Conservation (phyloP, 1,140 invertebrate genomes). For the Eriocheir sinensis region DNA sequence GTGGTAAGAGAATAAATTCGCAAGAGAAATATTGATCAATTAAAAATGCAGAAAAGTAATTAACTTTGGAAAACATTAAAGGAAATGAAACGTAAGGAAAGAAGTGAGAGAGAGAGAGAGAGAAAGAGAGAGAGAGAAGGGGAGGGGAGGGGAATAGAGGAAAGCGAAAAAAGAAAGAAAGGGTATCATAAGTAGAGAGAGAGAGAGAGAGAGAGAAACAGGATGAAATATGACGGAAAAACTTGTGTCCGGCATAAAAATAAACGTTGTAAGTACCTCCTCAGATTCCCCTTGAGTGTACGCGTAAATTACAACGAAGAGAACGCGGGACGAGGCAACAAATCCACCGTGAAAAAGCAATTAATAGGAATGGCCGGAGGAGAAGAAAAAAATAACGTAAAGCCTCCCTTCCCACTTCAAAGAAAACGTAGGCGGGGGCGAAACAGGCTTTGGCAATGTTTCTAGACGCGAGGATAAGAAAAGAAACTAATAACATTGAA, state of each 20-base stretch:
- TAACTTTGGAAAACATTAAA: not conserved
- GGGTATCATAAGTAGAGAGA: not conserved
- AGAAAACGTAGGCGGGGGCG: too few relatives aligned
- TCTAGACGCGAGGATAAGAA: too few relatives aligned
- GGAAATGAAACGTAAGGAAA: not conserved
- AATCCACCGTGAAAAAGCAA: not conserved
- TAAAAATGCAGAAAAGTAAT: slow-evolving; percentile 11
- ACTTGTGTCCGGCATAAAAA: not conserved
- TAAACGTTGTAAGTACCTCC: not conserved
- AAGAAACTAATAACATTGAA: too few relatives aligned
- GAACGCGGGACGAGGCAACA: not conserved
- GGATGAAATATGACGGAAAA: not conserved
- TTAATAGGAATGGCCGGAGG: not conserved
- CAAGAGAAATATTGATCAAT: not conserved
- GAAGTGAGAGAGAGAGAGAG: not conserved
- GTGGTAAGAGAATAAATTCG: slow-evolving; percentile 13
- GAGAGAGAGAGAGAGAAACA: not conserved
- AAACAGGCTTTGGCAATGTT: too few relatives aligned
- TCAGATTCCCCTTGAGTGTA: not conserved
- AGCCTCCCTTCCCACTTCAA: too few relatives aligned
- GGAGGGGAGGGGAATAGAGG: not conserved
- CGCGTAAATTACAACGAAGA: not conserved
- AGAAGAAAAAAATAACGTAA: too few relatives aligned
- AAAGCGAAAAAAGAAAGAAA: slow-evolving; percentile 15
- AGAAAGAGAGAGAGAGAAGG: not conserved